Percentiles rank a stretch among this genome's conserved stretches.
These are phyloP conservation scores for Pyrocephalus nanus DNA, from an alignment of 2,797 vertebrate genomes.

Conservation along the genomic window DNA sequence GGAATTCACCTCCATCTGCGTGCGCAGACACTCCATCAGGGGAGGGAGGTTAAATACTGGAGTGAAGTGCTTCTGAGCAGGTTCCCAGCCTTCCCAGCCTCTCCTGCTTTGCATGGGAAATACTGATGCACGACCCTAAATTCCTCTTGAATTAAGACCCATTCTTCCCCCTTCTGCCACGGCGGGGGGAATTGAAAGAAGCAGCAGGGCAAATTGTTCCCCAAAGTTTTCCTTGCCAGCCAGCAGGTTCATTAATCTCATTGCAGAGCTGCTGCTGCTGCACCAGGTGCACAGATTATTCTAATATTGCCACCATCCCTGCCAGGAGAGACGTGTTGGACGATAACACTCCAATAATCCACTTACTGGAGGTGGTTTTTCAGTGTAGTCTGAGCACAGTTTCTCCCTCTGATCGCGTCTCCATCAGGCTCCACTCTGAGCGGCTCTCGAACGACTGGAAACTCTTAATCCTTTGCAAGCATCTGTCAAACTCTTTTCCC, in stretches of 20 bases:
- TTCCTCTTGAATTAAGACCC: not conserved
- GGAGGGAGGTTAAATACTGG: not conserved
- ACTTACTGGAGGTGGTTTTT: slow-evolving; percentile 13
- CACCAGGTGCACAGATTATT: not conserved
- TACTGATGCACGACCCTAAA: not conserved
- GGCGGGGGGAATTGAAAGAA: not conserved
- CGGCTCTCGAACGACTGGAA: not conserved
- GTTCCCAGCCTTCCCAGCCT: not conserved
- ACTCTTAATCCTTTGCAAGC: slow-evolving; percentile 50
- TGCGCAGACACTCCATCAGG: not conserved
- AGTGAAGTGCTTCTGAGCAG: not conserved
- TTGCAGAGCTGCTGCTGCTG: not conserved
- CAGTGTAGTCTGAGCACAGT: not conserved
- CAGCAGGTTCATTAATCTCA: slow-evolving; percentile 28
- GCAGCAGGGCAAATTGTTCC: not conserved
- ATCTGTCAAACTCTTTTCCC: slow-evolving; percentile 34
- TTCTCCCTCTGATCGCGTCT: not conserved
- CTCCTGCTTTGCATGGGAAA: not conserved
- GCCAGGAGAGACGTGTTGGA: not conserved
- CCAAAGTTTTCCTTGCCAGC: not conserved
- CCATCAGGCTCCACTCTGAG: not conserved
- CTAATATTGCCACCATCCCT: not conserved
- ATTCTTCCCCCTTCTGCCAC: not conserved
- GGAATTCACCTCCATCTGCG: fast-evolving
- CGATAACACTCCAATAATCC: not conserved